phyloP scores from a whole-genome alignment of 2,113 vertebrate species.

The Scartelaos histophorus region DNA sequence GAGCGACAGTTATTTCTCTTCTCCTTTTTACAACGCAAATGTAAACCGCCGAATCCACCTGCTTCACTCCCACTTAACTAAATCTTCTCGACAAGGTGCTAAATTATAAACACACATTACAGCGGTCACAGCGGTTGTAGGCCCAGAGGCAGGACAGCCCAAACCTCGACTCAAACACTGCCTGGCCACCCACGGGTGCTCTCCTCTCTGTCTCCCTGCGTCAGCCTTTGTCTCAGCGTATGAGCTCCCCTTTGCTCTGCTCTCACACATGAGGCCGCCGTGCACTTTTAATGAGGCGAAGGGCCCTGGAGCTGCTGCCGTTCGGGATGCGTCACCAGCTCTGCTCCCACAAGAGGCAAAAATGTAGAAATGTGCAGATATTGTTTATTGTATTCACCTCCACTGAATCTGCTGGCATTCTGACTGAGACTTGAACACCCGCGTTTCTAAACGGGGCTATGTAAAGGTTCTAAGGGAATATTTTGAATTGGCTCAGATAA shows the following conservation, averaged over 20 bases:
- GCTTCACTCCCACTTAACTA: not conserved
- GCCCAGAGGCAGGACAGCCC: slow-evolving; percentile 24
- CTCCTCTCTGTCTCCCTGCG: not conserved
- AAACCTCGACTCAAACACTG: slow-evolving; percentile 21
- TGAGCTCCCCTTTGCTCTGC: not conserved
- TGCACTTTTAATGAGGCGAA: slow-evolving; percentile 52
- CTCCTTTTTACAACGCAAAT: not conserved
- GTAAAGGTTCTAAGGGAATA: too few relatives aligned
- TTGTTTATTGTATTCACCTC: slow-evolving; percentile 18
- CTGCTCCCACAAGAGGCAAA: not conserved
- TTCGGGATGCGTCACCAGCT: slow-evolving; percentile 31
- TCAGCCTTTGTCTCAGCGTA: too few relatives aligned
- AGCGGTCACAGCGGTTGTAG: not conserved
- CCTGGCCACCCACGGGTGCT: slow-evolving; percentile 38
- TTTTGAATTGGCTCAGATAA: not conserved
- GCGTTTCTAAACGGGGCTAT: too few relatives aligned
- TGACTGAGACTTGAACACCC: not conserved
- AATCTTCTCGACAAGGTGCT: not conserved
- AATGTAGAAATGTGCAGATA: slow-evolving; percentile 11
- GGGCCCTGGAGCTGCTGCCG: slow-evolving; percentile 32
- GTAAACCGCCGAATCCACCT: not conserved
- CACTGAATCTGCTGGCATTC: slow-evolving; percentile 6
- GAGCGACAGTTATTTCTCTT: too few relatives aligned
- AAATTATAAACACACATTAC: not conserved
- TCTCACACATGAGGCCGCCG: slow-evolving; percentile 48